Evolutionary conservation across 1,140 invertebrate genomes (phyloP), one percentile per base, ranked within the genome.

Genomic region (Drosophila biarmipes): DNA sequence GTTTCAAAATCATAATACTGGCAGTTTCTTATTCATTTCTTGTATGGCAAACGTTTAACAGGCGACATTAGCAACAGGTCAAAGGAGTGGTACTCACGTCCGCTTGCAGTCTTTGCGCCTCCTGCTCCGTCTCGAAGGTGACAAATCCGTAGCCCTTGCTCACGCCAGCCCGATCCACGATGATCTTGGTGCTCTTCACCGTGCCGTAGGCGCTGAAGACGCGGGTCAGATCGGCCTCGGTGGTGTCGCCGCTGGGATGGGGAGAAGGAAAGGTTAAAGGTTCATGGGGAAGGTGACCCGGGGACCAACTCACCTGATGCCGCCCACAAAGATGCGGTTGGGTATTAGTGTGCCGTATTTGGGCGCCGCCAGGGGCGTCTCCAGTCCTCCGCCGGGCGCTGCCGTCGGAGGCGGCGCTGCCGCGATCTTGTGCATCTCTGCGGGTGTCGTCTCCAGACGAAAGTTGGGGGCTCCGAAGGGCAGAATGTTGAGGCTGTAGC

Each of bases 121-220:
- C 97, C 89, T 97, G 96, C 92, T 97, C 97, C 43, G 95, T 96
- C 93, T 97, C 97, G 93, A 98, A 99, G 14, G 98, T 99, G 43
- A 99, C 97, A 93, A 99, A 98, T 5, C 97, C 97, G 84, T 98
- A 98, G 46, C 98, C 98, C 93, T 98, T 98, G 37, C 98, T 98
- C 1, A 98, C 97, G 4, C 98, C 98, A 71, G 97, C 97, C 78
- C 97, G 93, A 92, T 99, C 98, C 78, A 96, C 95, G 79, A 99
- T 98, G 71, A 99, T 98, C 93, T 99, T 98, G 29, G 97, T 97
- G 34, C 96, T 97, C 85, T 96, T 98, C 2, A 99, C 97, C 48
- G 96, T 96, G 12, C 98, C 98, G 92, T 98, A 98, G 31, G 94
- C 94, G 43, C 95, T 96, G 92, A 97, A 97, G 35, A 97, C 94